Evolutionary conservation across 1,140 invertebrate genomes (phyloP), one percentile per base, ranked within the genome.

Genomic region (Drosophila lini): DNA sequence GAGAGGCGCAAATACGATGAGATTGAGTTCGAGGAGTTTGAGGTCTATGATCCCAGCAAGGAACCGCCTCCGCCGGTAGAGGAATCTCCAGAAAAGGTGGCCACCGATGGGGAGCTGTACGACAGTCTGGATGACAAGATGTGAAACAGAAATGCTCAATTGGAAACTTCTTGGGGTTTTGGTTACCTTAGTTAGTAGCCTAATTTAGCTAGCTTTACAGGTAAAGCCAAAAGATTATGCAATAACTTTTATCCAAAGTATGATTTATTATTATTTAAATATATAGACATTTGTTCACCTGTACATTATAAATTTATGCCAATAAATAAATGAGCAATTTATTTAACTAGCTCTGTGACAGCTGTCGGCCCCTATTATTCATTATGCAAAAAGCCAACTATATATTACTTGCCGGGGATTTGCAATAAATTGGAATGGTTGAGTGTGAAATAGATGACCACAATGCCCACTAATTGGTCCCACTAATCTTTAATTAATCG

Each of bases 21-120:
- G 74, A 97, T 97, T 94, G 96, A 96, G 80, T 97, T 97, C 68
- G 96, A 97, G 92, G 95, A 96, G 68, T 97, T 96, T 73, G 96
- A 97, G 93, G 94, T 97, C 8, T 92, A 92, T 40, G 90, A 92
- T 81, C 91, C 91, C 13, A 79, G 73, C 58, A 92, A 92, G 36
- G 83, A 81, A 2, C 62, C 70, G 10, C 65, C 56, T 1, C 74
- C 71, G 13, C 64, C 55, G 3, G 67, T 5, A 19, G 61, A 82
- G 52, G 44, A 56, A 10, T 15, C 22, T 5, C 47, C 34, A 16
- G 34, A 52, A 13, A 71, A 82, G 36, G 15, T 59, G 6, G 48
- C 68, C 9, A 64, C 74, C 38, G 89, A 91, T 60, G 79, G 50
- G 2, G 89, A 91, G 19, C 84, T 88, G 15, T 91, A 91, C 41